phyloP scores from a whole-genome alignment of 1,140 invertebrate genomes.

The Ceratina australensis region DNA sequence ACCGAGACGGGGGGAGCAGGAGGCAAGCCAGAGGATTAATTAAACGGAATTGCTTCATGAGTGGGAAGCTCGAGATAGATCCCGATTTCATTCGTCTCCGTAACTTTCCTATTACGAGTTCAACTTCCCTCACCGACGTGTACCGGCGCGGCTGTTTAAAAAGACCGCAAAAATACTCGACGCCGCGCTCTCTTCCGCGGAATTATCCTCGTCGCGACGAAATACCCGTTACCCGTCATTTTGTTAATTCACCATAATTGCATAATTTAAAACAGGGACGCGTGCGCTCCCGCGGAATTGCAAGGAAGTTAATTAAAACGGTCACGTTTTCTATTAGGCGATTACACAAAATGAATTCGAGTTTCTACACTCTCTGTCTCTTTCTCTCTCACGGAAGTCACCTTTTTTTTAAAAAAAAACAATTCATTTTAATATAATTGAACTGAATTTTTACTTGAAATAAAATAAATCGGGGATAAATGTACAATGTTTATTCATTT shows the following conservation, averaged over 20 bases:
- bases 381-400: no score
- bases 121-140: no score
- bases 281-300: neutral
- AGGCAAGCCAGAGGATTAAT: slow-evolving; percentile 66
- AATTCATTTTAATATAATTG: no score
- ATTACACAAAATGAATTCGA: neutral
- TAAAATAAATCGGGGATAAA: no score
- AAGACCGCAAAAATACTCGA: neutral
- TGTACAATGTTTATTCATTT: no score
- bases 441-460: no score
- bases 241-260: slow-evolving; percentile 9
- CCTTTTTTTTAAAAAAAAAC: no score
- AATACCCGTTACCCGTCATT: neutral
- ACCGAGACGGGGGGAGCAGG: slow-evolving; percentile 25
- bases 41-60: slow-evolving; percentile 68
- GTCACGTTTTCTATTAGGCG: neutral
- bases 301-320: slow-evolving; percentile 7
- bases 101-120: slow-evolving; percentile 39
- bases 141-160: no score
- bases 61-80: slow-evolving; percentile 41
- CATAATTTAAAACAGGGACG: slow-evolving; percentile 3
- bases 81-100: slow-evolving; percentile 49
- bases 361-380: no score
- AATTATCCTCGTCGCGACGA: neutral
- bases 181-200: neutral